Evolutionary conservation across 2,888 invertebrate species (phyloP), one percentile per base, ranked within the genome.

Genomic region (Marronus borbonicus): DNA sequence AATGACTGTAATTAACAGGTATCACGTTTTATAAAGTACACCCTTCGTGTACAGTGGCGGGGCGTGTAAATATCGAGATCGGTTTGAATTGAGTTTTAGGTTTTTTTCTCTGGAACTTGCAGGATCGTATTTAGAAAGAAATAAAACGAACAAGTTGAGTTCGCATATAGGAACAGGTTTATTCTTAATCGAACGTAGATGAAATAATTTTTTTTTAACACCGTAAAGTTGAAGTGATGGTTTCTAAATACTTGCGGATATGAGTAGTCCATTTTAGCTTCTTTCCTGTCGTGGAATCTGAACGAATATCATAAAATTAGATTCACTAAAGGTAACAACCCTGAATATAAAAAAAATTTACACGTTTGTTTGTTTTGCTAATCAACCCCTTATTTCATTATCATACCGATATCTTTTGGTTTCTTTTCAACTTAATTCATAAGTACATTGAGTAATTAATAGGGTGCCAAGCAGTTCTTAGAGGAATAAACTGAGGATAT

Each of bases 1-100:
- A 79, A 79, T 79, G 79, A 79, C 74, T 74, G 76, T 79, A 79
- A 79, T 79, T 79, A 79, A 79, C 79, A 68, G 79, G 77, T 77
- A 79, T 79, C 79, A 74, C 79, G 72, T 79, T 79, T 74, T 79
- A 79, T 76, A 74, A 70, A 66, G 77, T 72, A 64, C 79, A 72
- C 79, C 72, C 76, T 79, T 77, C 76, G 49, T 77, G 49, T 64
- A 44, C 72, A 74, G 72, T 74, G 72, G 72, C 72, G 58, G 60
- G 28, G 24, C 49, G 60, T 60, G 68, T 68, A 50, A 49, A 68
- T 49, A 50, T 50, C 68, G 68, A 68, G 44, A 68, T 24, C 28
- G 62, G 50, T 68, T 50, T 49, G 50, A 68, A 68, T 68, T 68
- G 68, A 52, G 5, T 31, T 68, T 50, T 50, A 68, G 24, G 52